Conservation (phyloP, 2,797 vertebrate genomes). For the Champsocephalus gunnari region DNA sequence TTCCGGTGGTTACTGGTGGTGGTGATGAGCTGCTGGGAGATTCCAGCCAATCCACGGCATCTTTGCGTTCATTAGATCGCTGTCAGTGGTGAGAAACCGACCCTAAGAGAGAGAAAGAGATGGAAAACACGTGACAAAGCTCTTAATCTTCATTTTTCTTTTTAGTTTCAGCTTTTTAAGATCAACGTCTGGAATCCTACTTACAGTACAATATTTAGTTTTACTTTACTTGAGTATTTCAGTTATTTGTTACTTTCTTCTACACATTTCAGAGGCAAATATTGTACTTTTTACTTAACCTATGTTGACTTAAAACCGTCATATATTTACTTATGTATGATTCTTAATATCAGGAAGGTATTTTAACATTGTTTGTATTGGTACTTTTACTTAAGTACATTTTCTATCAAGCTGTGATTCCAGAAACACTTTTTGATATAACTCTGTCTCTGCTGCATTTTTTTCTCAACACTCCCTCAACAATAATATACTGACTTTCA, state of each 20-base stretch:
- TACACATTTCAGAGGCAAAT: neutral
- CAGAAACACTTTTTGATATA: neutral
- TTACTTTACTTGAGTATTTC: neutral
- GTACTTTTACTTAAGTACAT: neutral
- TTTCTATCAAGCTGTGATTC: no score
- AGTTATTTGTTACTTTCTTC: no score
- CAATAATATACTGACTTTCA: neutral
- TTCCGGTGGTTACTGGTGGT: conserved; percentile 53
- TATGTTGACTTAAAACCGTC: neutral
- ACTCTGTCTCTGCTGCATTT: neutral
- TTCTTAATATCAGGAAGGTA: neutral
- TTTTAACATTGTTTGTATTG: neutral
- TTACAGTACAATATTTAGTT: neutral
- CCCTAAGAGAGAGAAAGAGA: neutral
- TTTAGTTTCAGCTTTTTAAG: neutral
- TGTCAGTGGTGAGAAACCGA: conserved; percentile 7
- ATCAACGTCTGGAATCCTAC: neutral
- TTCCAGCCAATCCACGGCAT: conserved; percentile 37
- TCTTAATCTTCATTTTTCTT: neutral
- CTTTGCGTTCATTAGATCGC: conserved; percentile 24
- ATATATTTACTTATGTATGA: neutral
- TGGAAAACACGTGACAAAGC: conserved; percentile 1
- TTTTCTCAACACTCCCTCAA: neutral
- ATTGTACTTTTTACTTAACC: neutral
- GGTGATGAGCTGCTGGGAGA: conserved; percentile 50